Conservation (phyloP, 2,888 invertebrate species). For the Drosophila falleni region DNA sequence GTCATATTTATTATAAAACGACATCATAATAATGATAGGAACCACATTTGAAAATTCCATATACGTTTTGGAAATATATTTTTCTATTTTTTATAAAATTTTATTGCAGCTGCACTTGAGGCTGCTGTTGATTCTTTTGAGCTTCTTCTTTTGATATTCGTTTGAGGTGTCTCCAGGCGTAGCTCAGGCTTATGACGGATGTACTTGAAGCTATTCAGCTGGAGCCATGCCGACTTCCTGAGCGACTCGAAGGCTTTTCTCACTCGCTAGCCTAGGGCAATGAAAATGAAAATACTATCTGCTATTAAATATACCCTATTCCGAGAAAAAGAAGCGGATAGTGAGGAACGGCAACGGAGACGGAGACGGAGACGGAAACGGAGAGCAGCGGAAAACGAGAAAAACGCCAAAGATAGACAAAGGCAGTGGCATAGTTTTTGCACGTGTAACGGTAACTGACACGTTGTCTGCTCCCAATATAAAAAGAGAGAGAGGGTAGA, state of each 20-base stretch:
- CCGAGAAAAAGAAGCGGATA: neutral
- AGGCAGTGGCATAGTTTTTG: conserved; percentile 65
- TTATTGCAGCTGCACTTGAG: conserved; percentile 27
- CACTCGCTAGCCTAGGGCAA: conserved; percentile 40
- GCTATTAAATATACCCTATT: conserved; percentile 47
- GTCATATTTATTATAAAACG: too few relatives aligned
- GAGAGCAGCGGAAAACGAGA: conserved; percentile 33
- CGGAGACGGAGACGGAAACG: neutral
- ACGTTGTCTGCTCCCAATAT: conserved; percentile 33
- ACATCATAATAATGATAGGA: too few relatives aligned
- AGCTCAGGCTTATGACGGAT: conserved; percentile 29
- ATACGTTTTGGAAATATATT: neutral
- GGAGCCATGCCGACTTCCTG: conserved; percentile 25
- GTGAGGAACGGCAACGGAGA: neutral
- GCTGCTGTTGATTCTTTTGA: neutral
- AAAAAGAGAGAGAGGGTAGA: neutral
- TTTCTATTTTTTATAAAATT: neutral
- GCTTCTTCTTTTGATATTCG: neutral
- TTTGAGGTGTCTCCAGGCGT: conserved; percentile 3
- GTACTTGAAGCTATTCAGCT: conserved; percentile 33
- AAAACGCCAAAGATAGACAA: conserved; percentile 52
- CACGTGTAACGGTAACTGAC: conserved; percentile 68
- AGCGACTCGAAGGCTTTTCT: conserved; percentile 11
- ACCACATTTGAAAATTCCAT: neutral
- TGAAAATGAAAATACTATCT: conserved; percentile 46